phyloP scores from a whole-genome alignment of 2,888 invertebrate genomes.

The Eulithis testata region DNA sequence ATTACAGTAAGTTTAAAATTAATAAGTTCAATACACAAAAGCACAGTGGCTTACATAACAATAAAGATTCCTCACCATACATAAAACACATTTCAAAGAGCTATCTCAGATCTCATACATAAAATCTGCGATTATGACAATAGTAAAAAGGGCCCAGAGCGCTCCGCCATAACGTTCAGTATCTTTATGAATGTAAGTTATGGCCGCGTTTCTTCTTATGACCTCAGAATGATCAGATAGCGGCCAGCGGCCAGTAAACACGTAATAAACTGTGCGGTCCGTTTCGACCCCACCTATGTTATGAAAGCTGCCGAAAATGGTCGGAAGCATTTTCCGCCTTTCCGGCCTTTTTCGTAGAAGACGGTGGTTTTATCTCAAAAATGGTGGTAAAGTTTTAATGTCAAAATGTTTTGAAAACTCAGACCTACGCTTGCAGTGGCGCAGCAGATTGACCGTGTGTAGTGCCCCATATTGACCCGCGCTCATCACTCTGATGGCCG shows the following conservation, averaged over 20 bases:
- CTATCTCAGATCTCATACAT: slow-evolving; percentile 24
- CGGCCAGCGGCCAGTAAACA: slow-evolving; percentile 66
- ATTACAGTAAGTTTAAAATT: too few species aligned
- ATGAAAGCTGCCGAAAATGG: slow-evolving; percentile 3
- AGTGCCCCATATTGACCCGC: too few species aligned
- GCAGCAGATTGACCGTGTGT: too few species aligned
- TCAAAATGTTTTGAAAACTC: too few species aligned
- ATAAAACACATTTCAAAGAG: slow-evolving; percentile 22
- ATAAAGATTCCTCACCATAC: slow-evolving; percentile 17
- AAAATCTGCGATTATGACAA: slow-evolving; percentile 39
- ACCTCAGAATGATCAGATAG: slow-evolving; percentile 63
- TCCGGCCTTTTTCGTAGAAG: slow-evolving; percentile 1
- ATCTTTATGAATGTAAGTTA: slow-evolving; percentile 49
- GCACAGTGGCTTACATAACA: too few species aligned
- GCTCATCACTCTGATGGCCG: too few species aligned
- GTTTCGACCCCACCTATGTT: slow-evolving; percentile 41
- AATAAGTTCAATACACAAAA: too few species aligned
- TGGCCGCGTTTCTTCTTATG: slow-evolving; percentile 51
- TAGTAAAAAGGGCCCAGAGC: slow-evolving; percentile 36
- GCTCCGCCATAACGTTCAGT: slow-evolving; percentile 35
- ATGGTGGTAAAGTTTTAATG: background rate
- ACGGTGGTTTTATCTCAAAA: slow-evolving; percentile 6
- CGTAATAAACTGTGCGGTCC: slow-evolving; percentile 58
- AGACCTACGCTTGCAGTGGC: too few species aligned
- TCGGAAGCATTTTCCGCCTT: background rate